Conservation (phyloP, 1,140 invertebrate genomes). For the Dendrolimus kikuchii region DNA sequence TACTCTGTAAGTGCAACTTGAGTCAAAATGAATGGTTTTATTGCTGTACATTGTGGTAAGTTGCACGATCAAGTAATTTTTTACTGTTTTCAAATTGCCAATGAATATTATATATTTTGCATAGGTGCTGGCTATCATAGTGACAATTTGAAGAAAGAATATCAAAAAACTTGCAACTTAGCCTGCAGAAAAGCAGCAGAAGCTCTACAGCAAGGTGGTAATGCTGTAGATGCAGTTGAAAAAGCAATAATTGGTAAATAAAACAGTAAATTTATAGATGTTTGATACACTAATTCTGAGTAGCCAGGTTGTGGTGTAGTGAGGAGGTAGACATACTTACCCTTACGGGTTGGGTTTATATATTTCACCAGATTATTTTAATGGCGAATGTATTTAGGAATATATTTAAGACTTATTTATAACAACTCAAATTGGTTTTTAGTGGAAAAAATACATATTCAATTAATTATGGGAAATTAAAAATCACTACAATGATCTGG, state of each 20-base stretch:
- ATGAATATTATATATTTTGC: constrained; percentile 9
- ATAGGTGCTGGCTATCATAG: constrained; percentile 68
- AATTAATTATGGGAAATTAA: no score
- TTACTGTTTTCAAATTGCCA: background rate
- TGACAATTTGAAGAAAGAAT: constrained; percentile 63
- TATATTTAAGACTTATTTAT: no score
- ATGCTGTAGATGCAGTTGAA: constrained; percentile 84
- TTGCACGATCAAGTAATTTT: constrained; percentile 3
- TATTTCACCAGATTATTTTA: no score
- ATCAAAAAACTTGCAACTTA: constrained; percentile 59
- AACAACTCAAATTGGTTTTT: no score
- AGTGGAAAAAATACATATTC: no score
- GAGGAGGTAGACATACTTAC: no score
- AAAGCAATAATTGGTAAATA: constrained; percentile 77
- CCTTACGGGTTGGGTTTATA: no score
- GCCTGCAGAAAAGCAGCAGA: constrained; percentile 84
- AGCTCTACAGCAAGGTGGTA: constrained; percentile 77
- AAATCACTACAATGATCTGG: no score
- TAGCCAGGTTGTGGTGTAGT: no score
- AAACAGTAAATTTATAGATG: background rate
- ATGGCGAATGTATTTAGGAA: no score
- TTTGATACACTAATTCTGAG: no score
- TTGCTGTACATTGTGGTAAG: constrained; percentile 67
- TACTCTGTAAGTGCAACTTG: no score
- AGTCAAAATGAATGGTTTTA: constrained; percentile 59